phyloP scores from a whole-genome alignment of 2,888 invertebrate species.

The Patella depressa region DNA sequence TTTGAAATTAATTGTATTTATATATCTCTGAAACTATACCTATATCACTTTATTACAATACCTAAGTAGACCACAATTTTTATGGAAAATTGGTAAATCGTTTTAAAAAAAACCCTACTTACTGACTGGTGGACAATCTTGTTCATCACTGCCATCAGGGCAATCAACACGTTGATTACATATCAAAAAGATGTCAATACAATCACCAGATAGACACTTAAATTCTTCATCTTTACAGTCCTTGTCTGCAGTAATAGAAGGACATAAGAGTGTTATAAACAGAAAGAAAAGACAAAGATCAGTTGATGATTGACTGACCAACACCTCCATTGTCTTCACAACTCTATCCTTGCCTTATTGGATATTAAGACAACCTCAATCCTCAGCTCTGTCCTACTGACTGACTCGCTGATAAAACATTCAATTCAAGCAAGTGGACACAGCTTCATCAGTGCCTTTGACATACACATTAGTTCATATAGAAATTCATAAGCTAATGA shows the following conservation, averaged over 20 bases:
- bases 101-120: neutral
- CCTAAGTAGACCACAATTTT: no score
- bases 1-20: no score
- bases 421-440: no score
- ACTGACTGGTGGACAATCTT: conserved; percentile 76
- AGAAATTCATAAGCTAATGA: no score
- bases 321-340: neutral
- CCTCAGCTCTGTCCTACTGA: no score
- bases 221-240: conserved; percentile 50
- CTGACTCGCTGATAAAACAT: no score
- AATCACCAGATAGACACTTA: conserved; percentile 48
- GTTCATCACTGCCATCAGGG: conserved; percentile 88
- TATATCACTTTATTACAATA: no score
- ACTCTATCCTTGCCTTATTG: no score
- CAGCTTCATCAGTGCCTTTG: no score
- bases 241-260: conserved; percentile 11
- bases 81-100: neutral
- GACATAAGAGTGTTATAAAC: neutral
- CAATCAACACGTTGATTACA: conserved; percentile 70
- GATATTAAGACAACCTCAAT: no score
- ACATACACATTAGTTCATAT: no score
- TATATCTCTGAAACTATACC: no score
- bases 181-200: conserved; percentile 44
- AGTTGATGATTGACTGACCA: neutral
- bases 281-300: neutral